These are phyloP conservation scores for Azorinus chamasolen DNA, from an alignment of 2,888 invertebrate genomes.

Conservation along the genomic window DNA sequence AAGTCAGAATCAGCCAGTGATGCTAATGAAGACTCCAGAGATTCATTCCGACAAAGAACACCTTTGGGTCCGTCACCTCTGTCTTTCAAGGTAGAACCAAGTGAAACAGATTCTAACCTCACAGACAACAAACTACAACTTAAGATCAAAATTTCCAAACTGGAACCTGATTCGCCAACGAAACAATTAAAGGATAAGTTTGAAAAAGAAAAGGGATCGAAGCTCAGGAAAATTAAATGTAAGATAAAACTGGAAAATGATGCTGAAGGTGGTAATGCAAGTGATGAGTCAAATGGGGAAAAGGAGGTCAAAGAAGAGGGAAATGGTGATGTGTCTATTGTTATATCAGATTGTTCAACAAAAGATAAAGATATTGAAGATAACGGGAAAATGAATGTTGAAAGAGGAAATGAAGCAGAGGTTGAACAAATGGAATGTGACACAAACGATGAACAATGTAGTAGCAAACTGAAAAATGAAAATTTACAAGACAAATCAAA, in stretches of 20 bases:
- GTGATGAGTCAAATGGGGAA: not conserved
- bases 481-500: not conserved
- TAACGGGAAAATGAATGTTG: not conserved
- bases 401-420: not conserved
- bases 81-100: slow-evolving; percentile 48
- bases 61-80: slow-evolving; percentile 58
- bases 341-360: not conserved
- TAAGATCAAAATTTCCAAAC: slow-evolving; percentile 44
- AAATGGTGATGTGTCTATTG: not conserved
- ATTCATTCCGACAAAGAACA: slow-evolving; percentile 56
- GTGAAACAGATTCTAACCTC: slow-evolving; percentile 4
- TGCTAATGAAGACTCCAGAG: slow-evolving; percentile 56
- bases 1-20: slow-evolving; percentile 60
- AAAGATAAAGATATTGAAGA: slow-evolving; percentile 7
- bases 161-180: slow-evolving; percentile 43
- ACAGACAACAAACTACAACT: slow-evolving; percentile 30
- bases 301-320: slow-evolving; percentile 7
- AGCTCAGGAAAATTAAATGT: slow-evolving; percentile 75
- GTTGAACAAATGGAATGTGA: not conserved
- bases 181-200: slow-evolving; percentile 58
- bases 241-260: slow-evolving; percentile 73
- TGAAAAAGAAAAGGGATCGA: slow-evolving; percentile 60
- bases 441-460: too few species aligned
- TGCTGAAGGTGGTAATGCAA: slow-evolving; percentile 44
- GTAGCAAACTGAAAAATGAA: not conserved